phyloP scores from a whole-genome alignment of 2,797 vertebrate species.

The Notolepis coatsorum region DNA sequence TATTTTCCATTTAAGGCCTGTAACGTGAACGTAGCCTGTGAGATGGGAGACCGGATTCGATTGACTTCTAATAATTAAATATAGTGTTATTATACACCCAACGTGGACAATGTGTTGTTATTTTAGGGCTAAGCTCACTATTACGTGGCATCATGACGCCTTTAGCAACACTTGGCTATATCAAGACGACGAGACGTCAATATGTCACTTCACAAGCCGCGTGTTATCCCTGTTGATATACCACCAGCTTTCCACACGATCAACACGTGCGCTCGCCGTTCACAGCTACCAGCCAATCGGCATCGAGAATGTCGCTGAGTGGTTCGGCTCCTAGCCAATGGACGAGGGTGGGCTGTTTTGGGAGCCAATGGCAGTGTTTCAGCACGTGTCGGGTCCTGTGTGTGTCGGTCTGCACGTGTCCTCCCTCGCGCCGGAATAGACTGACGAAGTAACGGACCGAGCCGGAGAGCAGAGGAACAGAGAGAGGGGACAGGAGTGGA shows the following conservation, averaged over 20 bases:
- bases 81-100: too few relatives aligned
- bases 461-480: neutral
- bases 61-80: too few relatives aligned
- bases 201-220: too few relatives aligned
- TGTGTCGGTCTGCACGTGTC: constrained; percentile 40
- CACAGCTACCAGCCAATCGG: constrained; percentile 50
- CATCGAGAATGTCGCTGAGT: constrained; percentile 36
- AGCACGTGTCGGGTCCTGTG: constrained; percentile 72
- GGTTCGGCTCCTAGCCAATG: constrained; percentile 53
- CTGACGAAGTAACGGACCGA: constrained; percentile 4
- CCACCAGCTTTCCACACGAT: constrained; percentile 61
- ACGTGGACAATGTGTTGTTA: too few relatives aligned
- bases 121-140: too few relatives aligned
- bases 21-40: too few relatives aligned
- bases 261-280: constrained; percentile 60
- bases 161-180: too few relatives aligned
- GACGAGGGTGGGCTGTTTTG: fast-evolving
- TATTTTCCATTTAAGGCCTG: too few relatives aligned
- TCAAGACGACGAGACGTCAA: too few relatives aligned
- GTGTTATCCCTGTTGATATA: constrained; percentile 38
- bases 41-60: too few relatives aligned
- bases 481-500: neutral
- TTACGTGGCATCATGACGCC: too few relatives aligned
- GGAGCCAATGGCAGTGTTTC: constrained; percentile 53
- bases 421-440: constrained; percentile 25